Conservation (phyloP, 2,888 invertebrate genomes). For the Nephrotoma appendiculata region DNA sequence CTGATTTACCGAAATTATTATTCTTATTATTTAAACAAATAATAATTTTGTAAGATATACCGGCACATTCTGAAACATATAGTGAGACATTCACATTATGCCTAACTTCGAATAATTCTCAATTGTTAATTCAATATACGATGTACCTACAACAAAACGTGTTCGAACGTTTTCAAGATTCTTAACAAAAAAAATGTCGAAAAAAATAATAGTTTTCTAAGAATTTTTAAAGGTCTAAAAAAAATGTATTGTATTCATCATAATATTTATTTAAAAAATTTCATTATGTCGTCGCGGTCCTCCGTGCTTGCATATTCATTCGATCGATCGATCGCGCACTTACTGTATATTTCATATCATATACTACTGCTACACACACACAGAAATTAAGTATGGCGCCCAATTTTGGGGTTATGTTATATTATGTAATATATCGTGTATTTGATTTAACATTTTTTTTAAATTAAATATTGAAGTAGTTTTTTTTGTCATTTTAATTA, state of each 20-base stretch:
- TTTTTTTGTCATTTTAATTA: not conserved
- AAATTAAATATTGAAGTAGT: not conserved
- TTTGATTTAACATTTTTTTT: not conserved
- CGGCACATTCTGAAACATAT: not conserved
- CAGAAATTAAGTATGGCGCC: not conserved
- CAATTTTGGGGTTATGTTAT: not conserved
- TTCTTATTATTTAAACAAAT: not conserved
- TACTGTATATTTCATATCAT: no score
- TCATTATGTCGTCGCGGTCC: not conserved
- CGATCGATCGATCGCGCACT: not conserved
- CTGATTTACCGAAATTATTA: not conserved
- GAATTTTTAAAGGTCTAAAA: not conserved
- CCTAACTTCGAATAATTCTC: not conserved
- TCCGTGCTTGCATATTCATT: not conserved
- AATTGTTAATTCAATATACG: not conserved
- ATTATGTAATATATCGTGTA: not conserved
- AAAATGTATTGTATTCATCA: not conserved
- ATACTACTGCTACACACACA: not conserved
- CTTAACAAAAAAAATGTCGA: not conserved
- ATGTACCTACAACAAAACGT: not conserved
- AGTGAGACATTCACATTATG: not conserved
- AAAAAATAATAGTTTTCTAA: not conserved
- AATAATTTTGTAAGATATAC: not conserved
- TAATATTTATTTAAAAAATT: not conserved
- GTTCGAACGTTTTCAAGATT: not conserved